Evolutionary conservation across 1,140 invertebrate genomes (phyloP).

Genomic region (Achatina immaculata): DNA sequence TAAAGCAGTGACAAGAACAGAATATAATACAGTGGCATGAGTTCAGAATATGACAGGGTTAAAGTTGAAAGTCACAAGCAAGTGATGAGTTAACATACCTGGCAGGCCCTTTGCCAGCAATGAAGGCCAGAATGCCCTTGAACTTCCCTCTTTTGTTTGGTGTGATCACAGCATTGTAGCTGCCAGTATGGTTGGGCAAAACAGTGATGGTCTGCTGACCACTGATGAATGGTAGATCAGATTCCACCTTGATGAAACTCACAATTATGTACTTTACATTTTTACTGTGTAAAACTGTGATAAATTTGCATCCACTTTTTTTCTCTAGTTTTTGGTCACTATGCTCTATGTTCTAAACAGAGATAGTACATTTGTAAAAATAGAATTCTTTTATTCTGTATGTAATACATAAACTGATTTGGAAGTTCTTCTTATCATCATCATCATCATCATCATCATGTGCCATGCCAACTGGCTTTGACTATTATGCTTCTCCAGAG

Average conservation of each 20-base stretch:
- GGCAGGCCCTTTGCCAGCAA: slow-evolving; percentile 62
- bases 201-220: slow-evolving; percentile 63
- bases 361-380: neutral
- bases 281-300: neutral
- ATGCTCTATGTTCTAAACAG: too few species aligned
- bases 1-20: too few species aligned
- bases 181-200: slow-evolving; percentile 58
- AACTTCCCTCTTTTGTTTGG: slow-evolving; percentile 63
- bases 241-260: slow-evolving; percentile 59
- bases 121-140: slow-evolving; percentile 68
- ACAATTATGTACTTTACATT: neutral
- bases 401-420: too few species aligned
- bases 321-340: neutral
- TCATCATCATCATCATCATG: too few species aligned
- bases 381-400: too few species aligned
- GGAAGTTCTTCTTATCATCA: too few species aligned
- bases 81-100: too few species aligned
- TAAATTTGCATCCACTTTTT: neutral
- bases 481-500: too few species aligned
- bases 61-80: too few species aligned
- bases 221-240: slow-evolving; percentile 65
- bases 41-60: too few species aligned
- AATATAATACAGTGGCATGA: too few species aligned
- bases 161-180: slow-evolving; percentile 58
- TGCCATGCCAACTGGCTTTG: too few species aligned